A percentile compares a stretch with the other conserved stretches of the same genome.
Evolutionary conservation across 2,888 invertebrate species (phyloP).

Genomic region (Conistra vaccinii): DNA sequence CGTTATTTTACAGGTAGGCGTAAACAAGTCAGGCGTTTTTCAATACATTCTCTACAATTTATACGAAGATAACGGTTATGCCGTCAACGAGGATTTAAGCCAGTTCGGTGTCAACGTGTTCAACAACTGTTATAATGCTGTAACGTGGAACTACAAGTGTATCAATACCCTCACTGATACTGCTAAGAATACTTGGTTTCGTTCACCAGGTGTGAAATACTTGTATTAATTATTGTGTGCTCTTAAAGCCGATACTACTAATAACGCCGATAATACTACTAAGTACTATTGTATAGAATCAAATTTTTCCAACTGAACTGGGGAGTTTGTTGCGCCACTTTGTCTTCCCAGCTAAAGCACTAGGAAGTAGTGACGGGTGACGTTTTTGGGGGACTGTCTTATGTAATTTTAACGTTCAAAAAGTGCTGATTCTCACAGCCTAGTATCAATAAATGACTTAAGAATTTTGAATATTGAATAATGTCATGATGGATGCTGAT

Average conservation of each 20-base stretch:
- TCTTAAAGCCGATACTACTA: not conserved
- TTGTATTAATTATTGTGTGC: not conserved
- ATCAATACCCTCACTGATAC: conserved; percentile 77
- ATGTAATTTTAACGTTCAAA: too few species aligned
- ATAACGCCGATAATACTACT: too few species aligned
- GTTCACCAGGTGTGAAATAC: conserved; percentile 70
- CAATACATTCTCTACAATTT: conserved; percentile 86
- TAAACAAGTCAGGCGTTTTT: conserved; percentile 85
- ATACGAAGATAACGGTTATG: conserved; percentile 87
- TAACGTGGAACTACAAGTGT: conserved; percentile 73
- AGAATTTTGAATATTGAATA: too few species aligned
- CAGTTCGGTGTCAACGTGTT: conserved; percentile 51
- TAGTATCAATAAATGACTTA: too few species aligned
- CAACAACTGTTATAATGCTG: conserved; percentile 73
- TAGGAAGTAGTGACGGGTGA: too few species aligned
- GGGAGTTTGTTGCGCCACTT: too few species aligned
- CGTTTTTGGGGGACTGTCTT: too few species aligned
- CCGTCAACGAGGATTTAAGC: conserved; percentile 71
- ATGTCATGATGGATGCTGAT: not conserved
- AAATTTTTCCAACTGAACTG: too few species aligned
- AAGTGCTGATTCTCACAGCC: too few species aligned
- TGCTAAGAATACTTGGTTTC: conserved; percentile 76
- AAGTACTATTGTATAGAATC: too few species aligned
- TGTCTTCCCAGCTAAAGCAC: too few species aligned
- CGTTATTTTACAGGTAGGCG: conserved; percentile 68